These are phyloP conservation scores for Dryadula phaetusa DNA, from an alignment of 2,888 invertebrate species.

Conservation along the genomic window DNA sequence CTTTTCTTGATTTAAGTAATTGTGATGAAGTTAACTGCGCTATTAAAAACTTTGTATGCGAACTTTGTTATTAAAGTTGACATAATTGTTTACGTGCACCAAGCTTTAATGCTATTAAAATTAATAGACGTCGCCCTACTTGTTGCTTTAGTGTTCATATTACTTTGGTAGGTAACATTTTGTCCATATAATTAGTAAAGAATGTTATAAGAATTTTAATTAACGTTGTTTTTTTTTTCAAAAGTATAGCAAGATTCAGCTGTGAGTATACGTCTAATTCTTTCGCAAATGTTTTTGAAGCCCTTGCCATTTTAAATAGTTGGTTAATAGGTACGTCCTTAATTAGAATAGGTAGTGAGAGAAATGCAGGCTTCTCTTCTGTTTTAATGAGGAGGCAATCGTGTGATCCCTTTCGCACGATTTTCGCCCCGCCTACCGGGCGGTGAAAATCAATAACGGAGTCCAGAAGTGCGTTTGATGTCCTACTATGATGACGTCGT, in stretches of 20 bases:
- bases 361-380: constrained; percentile 78
- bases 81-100: constrained; percentile 42
- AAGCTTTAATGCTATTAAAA: constrained; percentile 43
- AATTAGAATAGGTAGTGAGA: constrained; percentile 78
- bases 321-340: constrained; percentile 82
- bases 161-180: constrained; percentile 6
- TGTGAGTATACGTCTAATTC: constrained; percentile 57
- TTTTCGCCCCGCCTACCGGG: constrained; percentile 79
- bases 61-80: constrained; percentile 45
- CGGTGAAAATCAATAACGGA: constrained; percentile 83
- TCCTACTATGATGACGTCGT: constrained; percentile 76
- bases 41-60: constrained; percentile 47
- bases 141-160: constrained; percentile 35
- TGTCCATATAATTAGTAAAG: neutral
- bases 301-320: constrained; percentile 81
- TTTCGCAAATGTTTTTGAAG: constrained; percentile 71
- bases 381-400: constrained; percentile 79
- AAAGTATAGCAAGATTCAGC: neutral
- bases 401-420: constrained; percentile 82
- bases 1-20: constrained; percentile 30
- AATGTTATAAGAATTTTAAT: constrained; percentile 1
- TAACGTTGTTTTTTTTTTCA: neutral
- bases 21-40: constrained; percentile 39
- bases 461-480: constrained; percentile 81
- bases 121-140: constrained; percentile 40